These are phyloP conservation scores for Spea bombifrons DNA, from an alignment of 2,113 vertebrate genomes.

Conservation along the genomic window DNA sequence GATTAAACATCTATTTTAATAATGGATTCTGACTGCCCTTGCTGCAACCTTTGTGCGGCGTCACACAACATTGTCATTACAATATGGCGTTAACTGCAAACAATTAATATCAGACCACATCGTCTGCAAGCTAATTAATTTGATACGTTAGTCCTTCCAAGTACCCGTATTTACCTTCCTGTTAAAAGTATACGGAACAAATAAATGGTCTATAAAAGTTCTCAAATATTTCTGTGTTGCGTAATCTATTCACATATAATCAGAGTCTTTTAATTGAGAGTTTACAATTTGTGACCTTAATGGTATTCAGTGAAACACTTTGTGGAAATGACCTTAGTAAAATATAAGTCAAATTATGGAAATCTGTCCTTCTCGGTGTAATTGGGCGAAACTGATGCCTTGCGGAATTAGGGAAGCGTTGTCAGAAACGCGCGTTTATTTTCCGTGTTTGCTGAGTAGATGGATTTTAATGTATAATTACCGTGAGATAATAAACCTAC, in stretches of 20 bases:
- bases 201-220: too few relatives aligned
- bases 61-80: not conserved
- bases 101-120: too few relatives aligned
- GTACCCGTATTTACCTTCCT: too few relatives aligned
- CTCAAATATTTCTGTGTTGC: too few relatives aligned
- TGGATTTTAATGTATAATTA: conserved; percentile 21
- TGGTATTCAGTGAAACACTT: conserved; percentile 31
- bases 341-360: conserved; percentile 42
- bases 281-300: conserved; percentile 25
- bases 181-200: too few relatives aligned
- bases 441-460: conserved; percentile 11
- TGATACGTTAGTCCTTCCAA: too few relatives aligned
- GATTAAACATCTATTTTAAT: conserved; percentile 29
- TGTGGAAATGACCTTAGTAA: conserved; percentile 25
- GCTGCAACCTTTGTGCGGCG: conserved; percentile 15
- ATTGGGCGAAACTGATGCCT: conserved; percentile 24
- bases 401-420: conserved; percentile 8
- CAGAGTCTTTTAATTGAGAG: too few relatives aligned
- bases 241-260: too few relatives aligned
- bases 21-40: conserved; percentile 12
- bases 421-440: not conserved
- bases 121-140: too few relatives aligned
- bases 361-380: conserved; percentile 36
- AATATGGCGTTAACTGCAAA: not conserved
- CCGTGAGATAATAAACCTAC: not conserved